Evolutionary conservation across 2,888 invertebrate genomes (phyloP), one percentile per base, ranked within the genome.

Genomic region (Temnothorax unifasciatus): DNA sequence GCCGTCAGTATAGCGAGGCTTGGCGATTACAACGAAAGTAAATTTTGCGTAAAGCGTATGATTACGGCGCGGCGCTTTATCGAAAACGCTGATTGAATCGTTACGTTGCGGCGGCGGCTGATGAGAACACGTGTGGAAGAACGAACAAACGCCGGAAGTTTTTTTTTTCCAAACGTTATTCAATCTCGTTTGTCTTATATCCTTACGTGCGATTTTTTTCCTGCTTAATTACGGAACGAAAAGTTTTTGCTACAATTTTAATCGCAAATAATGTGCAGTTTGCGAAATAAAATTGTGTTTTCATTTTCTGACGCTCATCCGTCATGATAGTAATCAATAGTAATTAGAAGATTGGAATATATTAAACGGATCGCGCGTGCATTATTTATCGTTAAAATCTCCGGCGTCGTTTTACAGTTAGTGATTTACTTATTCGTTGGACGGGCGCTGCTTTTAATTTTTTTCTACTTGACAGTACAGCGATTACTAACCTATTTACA

Each of bases 11-110:
- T 81, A 47, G 57, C 59, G 11, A 59, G 47, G 38, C 47, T 69
- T 47, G 44, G 18, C 13, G 71, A 59, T 81, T 71, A 81, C 44
- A 54, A 81, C 38, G 71, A 81, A 71, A 81, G 59, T 81, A 81
- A 69, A 59, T 50, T 81, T 81, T 81, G 47, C 59, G 21, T 69
- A 59, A 69, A 69, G n/a, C 25, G 47, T 57, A 79, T 54, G 47
- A 21, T 47, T 69, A 47, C 13, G 34, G 13, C 15, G 34, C 11
- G 34, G 21, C 21, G 21, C 34, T 59, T 68, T 57, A 34, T 69
- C 34, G 68, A 54, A 41, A 18, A 66, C 18, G 41, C 25, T n/a
- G 44, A 79, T 59, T 79, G 57, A 79, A 38, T 59, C 34, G 25
- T 75, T 66, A 50, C 61, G 41, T 38, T 61, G 18, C 8, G 38